Evolutionary conservation across 2,113 vertebrate genomes (phyloP), one percentile per base, ranked within the genome.

Genomic region (Uria lomvia): DNA sequence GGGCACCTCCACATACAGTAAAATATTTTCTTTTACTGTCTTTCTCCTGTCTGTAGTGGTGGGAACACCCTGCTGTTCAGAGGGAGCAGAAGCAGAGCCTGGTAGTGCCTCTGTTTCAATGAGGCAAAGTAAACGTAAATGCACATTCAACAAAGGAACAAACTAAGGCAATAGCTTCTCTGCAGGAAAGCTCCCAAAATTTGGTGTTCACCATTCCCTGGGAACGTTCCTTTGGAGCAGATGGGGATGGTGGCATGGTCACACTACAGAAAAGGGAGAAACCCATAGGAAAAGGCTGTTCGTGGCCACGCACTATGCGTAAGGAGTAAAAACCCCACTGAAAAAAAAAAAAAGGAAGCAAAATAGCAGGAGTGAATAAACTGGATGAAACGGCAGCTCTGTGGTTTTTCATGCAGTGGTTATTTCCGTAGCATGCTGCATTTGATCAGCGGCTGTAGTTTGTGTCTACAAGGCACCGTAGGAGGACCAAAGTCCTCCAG

Each of bases 231-330:
- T 40, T 56, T 3, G 8, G 23, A 72, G 73, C 30, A 63, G 29
- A 12, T 29, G 32, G 27, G 32, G 12, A 49, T 9, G 32, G 27
- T 22, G 47, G 8, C 2, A 0, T 4, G 22, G 29, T 30, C 73
- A 43, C 3, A 0, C 14, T 1, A 0, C 27, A 17, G 0, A 0
- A 0, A 30, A 7, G 47, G 27, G 21, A 52, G 58, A 67, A 21
- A 47, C 26, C 34, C 1, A 0, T 20, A 24, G 58, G 47, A 62
- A 84, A 27, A 17, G 8, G 9, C 17, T 65, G 19, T 45, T 59
- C 63, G 18, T 56, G 42, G 24, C 30, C 42, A 5, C 6, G 4
- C 4, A 0, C 19, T 50, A 21, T 5, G 66, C 52, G 59, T 16
- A 13, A 24, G 15, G 17, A 32, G 38, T 15, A 45, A 63, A 67